Percentiles rank a stretch among this genome's conserved stretches.
Conservation (phyloP, 2,113 vertebrate species). For the Hoplias malabaricus region DNA sequence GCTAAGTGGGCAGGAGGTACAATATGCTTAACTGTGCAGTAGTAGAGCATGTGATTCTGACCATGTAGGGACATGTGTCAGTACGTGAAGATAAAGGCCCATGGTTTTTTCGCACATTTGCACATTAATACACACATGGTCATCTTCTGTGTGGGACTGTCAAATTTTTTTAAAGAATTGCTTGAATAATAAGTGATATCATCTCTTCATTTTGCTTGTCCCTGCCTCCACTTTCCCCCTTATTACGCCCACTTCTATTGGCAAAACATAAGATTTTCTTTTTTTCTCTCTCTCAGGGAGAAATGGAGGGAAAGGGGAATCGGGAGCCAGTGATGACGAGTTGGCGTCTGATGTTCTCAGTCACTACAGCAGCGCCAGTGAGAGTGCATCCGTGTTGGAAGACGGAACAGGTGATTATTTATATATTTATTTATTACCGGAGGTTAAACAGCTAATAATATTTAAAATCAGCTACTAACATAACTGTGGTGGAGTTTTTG, state of each 20-base stretch:
- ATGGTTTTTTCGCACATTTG: constrained; percentile 37
- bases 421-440: too few relatives aligned
- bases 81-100: neutral
- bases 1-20: neutral
- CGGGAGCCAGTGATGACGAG: constrained; percentile 88
- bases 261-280: neutral
- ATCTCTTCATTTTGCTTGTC: neutral
- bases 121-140: constrained; percentile 39
- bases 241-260: neutral
- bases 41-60: neutral
- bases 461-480: too few relatives aligned
- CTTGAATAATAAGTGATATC: neutral
- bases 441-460: too few relatives aligned
- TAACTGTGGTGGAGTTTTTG: too few relatives aligned
- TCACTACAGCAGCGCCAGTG: constrained; percentile 88
- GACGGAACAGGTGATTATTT: constrained; percentile 81
- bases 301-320: constrained; percentile 79
- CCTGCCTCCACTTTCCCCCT: neutral
- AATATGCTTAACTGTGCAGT: neutral
- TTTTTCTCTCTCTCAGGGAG: constrained; percentile 61
- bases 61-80: neutral
- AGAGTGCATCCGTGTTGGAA: constrained; percentile 79
- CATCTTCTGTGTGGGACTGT: neutral
- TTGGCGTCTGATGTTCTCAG: constrained; percentile 84
- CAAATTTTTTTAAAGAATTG: neutral